Base-by-base conservation (phyloP, 2,113 vertebrate genomes). In the Rhinolophus sinicus region DNA sequence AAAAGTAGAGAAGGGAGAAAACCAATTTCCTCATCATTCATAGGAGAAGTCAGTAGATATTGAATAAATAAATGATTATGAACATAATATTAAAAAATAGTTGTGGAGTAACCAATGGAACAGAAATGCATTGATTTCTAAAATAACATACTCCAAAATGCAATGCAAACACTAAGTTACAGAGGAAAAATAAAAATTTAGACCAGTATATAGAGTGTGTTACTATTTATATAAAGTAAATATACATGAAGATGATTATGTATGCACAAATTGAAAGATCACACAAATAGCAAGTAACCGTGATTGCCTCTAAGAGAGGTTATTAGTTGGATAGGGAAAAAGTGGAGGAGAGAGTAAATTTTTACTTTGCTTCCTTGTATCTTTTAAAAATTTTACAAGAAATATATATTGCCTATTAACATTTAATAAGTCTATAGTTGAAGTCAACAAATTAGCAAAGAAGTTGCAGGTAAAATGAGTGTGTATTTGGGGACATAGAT, bases 41-140 rank as follows among this genome's bases (percentile, higher is more conserved):
- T 0, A 52, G 1, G 5, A 4, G 1, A 87, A 64, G 0, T 65
- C 50, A 72, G 67, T 21, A 78, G 5, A 73, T 0, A 30, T 12
- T 38, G 1, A 77, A 73, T 5, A 78, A 56, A 40, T 40, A 82
- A 65, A 24, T 44, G 1, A 78, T n/a, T 30, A 92, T 13, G 24
- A 40, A 33, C 77, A 62, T 54, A 28, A 19, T 30, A 19, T 58
- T 76, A 94, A 65, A 84, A 30, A 0, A 5, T 60, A 60, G 19
- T 75, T 56, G 19, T 21, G 1, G 81, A 80, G 9, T 90, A 54
- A 28, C 2, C 0, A 62, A 1, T 76, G 16, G 21, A 80, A 89
- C 8, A 67, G 62, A 93, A 90, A 24, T 58, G 33, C 6, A 72
- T 44, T 19, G 10, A 50, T 90, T 89, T 92, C 6, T 75, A 24